Conservation (phyloP, 2,797 vertebrate species). For the Bucorvus abyssinicus region DNA sequence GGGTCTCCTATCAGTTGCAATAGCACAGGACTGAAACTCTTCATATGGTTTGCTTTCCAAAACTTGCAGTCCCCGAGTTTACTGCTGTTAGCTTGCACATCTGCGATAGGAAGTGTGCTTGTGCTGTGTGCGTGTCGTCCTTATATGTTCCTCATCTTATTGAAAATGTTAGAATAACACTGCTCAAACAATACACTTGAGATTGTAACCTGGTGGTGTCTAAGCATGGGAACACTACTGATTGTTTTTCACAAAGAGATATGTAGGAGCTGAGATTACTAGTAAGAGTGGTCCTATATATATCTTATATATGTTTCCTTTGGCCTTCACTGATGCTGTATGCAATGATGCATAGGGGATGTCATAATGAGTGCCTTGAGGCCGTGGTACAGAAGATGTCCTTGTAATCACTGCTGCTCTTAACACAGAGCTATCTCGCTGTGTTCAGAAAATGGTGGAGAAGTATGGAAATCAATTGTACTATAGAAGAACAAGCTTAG, state of each 20-base stretch:
- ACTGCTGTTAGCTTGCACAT: background rate
- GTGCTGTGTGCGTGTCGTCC: background rate
- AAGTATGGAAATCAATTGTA: background rate
- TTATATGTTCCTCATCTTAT: background rate
- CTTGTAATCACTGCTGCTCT: background rate
- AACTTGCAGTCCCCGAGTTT: background rate
- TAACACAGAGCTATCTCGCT: background rate
- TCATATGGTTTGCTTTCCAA: background rate
- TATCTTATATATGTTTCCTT: background rate
- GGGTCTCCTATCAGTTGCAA: background rate
- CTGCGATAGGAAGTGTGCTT: background rate
- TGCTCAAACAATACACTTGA: background rate
- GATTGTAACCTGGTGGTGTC: background rate
- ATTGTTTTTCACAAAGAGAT: background rate
- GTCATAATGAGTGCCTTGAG: background rate
- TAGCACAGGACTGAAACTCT: background rate
- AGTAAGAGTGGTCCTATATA: background rate
- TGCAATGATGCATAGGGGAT: background rate
- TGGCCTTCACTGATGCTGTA: background rate
- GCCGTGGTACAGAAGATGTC: background rate
- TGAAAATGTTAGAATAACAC: background rate
- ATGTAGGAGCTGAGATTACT: background rate
- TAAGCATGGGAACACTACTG: background rate
- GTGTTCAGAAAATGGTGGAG: background rate
- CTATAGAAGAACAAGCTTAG: background rate